A percentile compares a stretch with the other conserved stretches of the same genome.
Evolutionary conservation across 2,113 vertebrate species (phyloP).

Genomic region (Oreotrochilus melanogaster): DNA sequence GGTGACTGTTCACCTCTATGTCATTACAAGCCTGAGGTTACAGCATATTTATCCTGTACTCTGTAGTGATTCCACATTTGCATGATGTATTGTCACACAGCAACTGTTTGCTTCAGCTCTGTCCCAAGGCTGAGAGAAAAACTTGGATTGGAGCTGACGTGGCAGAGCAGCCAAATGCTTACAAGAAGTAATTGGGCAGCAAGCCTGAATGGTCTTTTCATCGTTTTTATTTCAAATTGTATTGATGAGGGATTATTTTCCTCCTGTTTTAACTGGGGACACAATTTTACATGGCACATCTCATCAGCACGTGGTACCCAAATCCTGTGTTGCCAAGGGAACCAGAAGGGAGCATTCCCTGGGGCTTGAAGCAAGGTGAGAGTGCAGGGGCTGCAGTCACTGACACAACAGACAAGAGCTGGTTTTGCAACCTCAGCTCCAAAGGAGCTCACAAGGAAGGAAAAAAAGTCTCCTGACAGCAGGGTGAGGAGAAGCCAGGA

Average conservation of each 20-base stretch:
- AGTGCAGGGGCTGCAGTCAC: rapidly evolving
- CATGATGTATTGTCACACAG: neutral
- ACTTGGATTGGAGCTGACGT: neutral
- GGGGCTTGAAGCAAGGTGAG: neutral
- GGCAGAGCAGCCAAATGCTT: neutral
- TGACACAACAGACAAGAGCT: neutral
- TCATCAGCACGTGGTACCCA: neutral
- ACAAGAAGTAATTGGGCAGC: constrained; percentile 18
- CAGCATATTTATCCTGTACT: neutral
- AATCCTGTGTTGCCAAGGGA: constrained; percentile 42
- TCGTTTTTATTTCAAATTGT: constrained; percentile 12
- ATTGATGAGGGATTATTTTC: neutral
- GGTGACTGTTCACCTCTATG: neutral
- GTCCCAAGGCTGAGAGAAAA: neutral
- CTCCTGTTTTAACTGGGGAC: neutral
- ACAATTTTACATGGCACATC: neutral
- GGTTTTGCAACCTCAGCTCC: neutral
- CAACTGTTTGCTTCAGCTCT: neutral
- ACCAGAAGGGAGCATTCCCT: neutral
- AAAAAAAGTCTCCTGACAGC: too few species aligned
- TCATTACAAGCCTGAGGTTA: neutral
- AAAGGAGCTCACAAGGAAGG: neutral
- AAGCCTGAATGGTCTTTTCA: neutral
- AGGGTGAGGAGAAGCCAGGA: neutral
- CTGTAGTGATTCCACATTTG: neutral